Evolutionary conservation across 1,140 invertebrate genomes (phyloP), one percentile per base, ranked within the genome.

Genomic region (Antheraea mylitta): DNA sequence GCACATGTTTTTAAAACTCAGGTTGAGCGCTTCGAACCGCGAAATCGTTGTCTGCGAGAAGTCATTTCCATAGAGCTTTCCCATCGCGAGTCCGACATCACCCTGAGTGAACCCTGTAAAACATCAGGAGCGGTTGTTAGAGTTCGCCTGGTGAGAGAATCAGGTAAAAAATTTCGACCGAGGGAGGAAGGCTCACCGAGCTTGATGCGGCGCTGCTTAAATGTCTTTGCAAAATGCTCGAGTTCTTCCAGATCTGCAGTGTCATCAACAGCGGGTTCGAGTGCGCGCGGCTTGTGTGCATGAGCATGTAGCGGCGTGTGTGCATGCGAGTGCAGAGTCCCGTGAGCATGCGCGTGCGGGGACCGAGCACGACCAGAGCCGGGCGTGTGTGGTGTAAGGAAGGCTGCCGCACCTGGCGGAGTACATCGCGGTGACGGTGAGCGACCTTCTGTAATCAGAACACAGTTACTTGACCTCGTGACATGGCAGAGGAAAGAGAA

Each of bases 1-100:
- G 93, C 99, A 99, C 99, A 99, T 99, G 85, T 99, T 99, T 91
- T 99, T 99, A 92, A 99, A 99, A 75, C 98, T 99, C 22, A 99
- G 94, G 90, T 99, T 99, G 36, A 99, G 94, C 0, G 99, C 99
- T 92, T 99, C 99, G 90, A 99, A 99, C 87, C 99, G 94, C 30
- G 98, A 99, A 75, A 99, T 99, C 45, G 99, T 99, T 22, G 99
- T 99, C 93, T 99, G 99, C 11, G 98, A 99, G 93, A 99, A 99
- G 87, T 99, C 99, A 87, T 99, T 99, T 59, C 98, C 98, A 86
- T 99, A 99, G 0, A 99, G 94, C 90, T 99, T 99, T 58, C 99
- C 99, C 97, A 60, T 60, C 48, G 99, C 99, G 53, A 99, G 93
- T 0, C 99, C 99, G 8, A 99, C 99, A 88, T 99, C 99, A 36